phyloP scores from a whole-genome alignment of 2,113 vertebrate species.

The Hoplias malabaricus region DNA sequence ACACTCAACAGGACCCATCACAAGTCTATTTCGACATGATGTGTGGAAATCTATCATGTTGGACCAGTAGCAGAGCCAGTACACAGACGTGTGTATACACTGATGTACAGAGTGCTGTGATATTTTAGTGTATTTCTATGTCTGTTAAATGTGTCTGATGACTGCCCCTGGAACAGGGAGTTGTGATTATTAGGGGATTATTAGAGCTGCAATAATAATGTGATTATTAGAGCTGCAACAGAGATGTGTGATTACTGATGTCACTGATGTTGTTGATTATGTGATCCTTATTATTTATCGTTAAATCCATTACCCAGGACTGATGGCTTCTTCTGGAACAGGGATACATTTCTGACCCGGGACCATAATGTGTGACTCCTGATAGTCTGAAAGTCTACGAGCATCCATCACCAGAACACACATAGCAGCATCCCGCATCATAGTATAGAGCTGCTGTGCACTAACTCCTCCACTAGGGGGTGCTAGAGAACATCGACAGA shows the following conservation, averaged over 20 bases:
- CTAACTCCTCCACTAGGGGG: slow-evolving; percentile 76
- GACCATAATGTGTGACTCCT: slow-evolving; percentile 85
- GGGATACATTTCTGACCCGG: slow-evolving; percentile 77
- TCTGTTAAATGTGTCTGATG: no score
- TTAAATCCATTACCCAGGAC: slow-evolving; percentile 79
- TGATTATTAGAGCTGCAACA: no score
- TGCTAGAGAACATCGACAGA: slow-evolving; percentile 49
- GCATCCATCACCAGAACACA: slow-evolving; percentile 92
- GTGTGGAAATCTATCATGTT: no score
- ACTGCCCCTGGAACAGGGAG: no score
- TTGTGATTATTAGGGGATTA: neutral
- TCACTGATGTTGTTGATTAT: no score
- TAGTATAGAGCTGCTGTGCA: slow-evolving; percentile 85
- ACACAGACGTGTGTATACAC: neutral
- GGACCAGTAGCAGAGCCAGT: neutral
- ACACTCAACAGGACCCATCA: no score
- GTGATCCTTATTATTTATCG: no score
- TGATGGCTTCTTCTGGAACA: slow-evolving; percentile 90
- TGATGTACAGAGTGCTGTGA: neutral
- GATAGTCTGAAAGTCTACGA: slow-evolving; percentile 80
- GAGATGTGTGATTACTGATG: no score
- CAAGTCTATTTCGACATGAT: no score
- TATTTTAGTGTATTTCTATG: no score
- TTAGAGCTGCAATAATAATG: neutral
- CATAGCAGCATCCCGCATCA: slow-evolving; percentile 86